Base-by-base conservation (phyloP, 2,888 invertebrate species). In the Lymantria dispar region DNA sequence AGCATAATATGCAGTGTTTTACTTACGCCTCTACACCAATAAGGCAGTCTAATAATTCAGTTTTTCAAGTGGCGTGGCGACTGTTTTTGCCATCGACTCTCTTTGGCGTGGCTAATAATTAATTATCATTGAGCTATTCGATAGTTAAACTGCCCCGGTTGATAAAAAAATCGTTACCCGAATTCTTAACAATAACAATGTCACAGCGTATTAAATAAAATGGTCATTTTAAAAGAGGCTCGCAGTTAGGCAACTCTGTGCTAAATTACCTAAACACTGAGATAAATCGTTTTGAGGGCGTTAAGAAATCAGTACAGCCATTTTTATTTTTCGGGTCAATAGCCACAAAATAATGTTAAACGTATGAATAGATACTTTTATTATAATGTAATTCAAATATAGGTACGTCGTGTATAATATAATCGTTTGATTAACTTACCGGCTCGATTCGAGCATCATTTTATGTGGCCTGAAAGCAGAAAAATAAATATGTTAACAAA, bases 381-480 rank as follows among this genome's bases (percentile, higher is more conserved):
- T 43, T 39, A 54, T 64, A 48, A 54, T 39, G 47, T 47, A 37
- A 52, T 37, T 11, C 47, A 52, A 51, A 45, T 55, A 48, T 60
- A 63, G 8, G 2, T 11, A 9, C 11, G 7, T n/a, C 9, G 15
- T 56, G 39, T 53, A 10, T n/a, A 29, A 42, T 42, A 7, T 29
- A 29, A 42, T 8, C 8, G 1, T 41, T 8, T 40, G 48, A 47
- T 53, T 45, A 50, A 83, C 88, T 86, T 66, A 90, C 89, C 89
- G 87, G 83, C 81, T 88, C 83, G 88, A 85, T 85, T 89, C 89
- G 85, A 87, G 80, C 88, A 88, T 87, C 88, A 90, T 90, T 87
- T 89, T 89, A 88, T 86, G 88, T 74, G 89, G 88, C 87, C 88
- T 90, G 89, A 49, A 80, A 84, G 71, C 53, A 76, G 50, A 77